Evolutionary conservation across 2,888 invertebrate species (phyloP).

Genomic region (Xestia sexstrigata): DNA sequence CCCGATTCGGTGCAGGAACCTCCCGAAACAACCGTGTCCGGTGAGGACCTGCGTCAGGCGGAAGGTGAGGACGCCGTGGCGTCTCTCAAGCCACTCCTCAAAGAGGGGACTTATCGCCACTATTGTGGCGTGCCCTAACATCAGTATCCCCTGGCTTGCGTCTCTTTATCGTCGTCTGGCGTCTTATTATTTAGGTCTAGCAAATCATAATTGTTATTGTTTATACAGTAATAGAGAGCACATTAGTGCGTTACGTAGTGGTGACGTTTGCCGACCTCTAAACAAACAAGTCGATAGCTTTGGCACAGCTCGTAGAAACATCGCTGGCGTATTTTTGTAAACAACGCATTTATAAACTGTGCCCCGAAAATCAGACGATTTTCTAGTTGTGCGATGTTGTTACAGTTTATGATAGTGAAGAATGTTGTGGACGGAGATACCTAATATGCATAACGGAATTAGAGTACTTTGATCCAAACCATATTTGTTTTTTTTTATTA

Average conservation of each 20-base stretch:
- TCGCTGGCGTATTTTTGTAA: constrained; percentile 59
- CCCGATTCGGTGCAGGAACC: too few relatives aligned
- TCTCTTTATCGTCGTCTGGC: not conserved
- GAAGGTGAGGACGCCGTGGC: too few relatives aligned
- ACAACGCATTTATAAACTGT: constrained; percentile 53
- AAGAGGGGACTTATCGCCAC: too few relatives aligned
- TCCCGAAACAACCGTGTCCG: too few relatives aligned
- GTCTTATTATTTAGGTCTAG: not conserved
- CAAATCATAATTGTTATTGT: constrained; percentile 16
- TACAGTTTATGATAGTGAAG: constrained; percentile 16
- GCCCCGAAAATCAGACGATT: constrained; percentile 28
- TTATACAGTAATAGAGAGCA: constrained; percentile 23
- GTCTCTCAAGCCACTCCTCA: too few relatives aligned
- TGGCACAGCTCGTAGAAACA: constrained; percentile 57
- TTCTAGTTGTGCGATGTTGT: not conserved
- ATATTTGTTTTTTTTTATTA: not conserved
- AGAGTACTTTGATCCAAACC: not conserved
- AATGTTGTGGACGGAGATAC: not conserved
- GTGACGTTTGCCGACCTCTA: constrained; percentile 44
- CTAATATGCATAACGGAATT: not conserved
- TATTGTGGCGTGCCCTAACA: too few relatives aligned
- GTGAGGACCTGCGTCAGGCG: too few relatives aligned
- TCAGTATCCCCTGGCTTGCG: not conserved
- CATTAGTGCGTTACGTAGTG: constrained; percentile 29
- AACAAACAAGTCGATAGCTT: constrained; percentile 52